Percentiles rank a stretch among this genome's conserved stretches.
Evolutionary conservation across 2,888 invertebrate genomes (phyloP).

Genomic region (Mamestra brassicae): DNA sequence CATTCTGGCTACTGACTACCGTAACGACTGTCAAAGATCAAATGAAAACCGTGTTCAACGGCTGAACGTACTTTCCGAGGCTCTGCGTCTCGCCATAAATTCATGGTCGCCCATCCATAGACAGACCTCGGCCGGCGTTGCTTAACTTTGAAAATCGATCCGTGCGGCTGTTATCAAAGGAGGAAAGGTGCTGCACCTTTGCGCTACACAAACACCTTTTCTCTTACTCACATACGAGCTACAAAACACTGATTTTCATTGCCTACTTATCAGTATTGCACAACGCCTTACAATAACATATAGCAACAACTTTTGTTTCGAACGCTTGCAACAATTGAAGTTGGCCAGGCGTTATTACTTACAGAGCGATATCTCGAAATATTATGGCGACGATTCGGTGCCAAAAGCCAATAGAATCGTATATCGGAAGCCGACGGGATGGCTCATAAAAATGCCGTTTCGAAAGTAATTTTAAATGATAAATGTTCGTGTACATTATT

Average conservation of each 20-base stretch:
- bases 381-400: slow-evolving; percentile 30
- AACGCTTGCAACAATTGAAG: slow-evolving; percentile 27
- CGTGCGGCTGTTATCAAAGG: neutral
- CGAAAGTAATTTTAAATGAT: slow-evolving; percentile 56
- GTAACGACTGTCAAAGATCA: too few species aligned
- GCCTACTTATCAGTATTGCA: neutral
- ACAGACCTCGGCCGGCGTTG: neutral
- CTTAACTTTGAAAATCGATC: neutral
- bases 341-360: slow-evolving; percentile 44
- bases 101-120: too few species aligned
- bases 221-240: neutral
- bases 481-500: slow-evolving; percentile 36
- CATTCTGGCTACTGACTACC: too few species aligned
- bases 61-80: too few species aligned
- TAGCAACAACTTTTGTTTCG: slow-evolving; percentile 42
- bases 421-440: slow-evolving; percentile 32
- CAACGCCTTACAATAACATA: slow-evolving; percentile 30
- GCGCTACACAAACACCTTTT: neutral
- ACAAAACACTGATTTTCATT: neutral
- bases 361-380: slow-evolving; percentile 29
- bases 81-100: too few species aligned
- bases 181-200: too few species aligned
- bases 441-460: slow-evolving; percentile 54
- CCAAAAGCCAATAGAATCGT: slow-evolving; percentile 56
- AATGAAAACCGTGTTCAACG: too few species aligned